A percentile compares a stretch with the other conserved stretches of the same genome.
phyloP scores from a whole-genome alignment of 1,140 invertebrate genomes.

The Adelges cooleyi region DNA sequence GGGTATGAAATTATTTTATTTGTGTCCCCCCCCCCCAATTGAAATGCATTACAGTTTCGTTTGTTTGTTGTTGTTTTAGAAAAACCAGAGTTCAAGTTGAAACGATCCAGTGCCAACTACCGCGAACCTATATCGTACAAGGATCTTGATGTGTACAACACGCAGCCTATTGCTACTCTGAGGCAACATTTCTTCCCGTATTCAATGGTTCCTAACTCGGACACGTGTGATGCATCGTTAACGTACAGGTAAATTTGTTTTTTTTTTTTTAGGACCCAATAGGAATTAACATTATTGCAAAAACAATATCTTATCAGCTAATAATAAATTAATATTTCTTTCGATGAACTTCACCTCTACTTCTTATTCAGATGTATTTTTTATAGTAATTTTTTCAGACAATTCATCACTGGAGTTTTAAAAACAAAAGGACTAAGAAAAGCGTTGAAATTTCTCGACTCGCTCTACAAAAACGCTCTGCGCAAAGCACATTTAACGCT shows the following conservation, averaged over 20 bases:
- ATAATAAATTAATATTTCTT: too few species aligned
- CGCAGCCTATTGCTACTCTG: constrained; percentile 30
- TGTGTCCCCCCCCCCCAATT: too few species aligned
- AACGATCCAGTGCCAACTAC: constrained; percentile 12
- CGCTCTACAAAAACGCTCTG: constrained; percentile 52
- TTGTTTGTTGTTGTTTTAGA: not conserved
- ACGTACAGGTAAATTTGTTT: constrained; percentile 8
- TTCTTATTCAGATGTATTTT: too few species aligned
- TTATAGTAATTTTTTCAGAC: constrained; percentile 41
- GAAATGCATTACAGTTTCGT: not conserved
- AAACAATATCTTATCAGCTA: too few species aligned
- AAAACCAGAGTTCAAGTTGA: constrained; percentile 3
- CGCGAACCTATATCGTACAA: constrained; percentile 22
- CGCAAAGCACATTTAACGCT: constrained; percentile 56
- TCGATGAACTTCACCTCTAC: not conserved
- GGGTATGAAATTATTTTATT: not conserved
- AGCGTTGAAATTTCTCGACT: constrained; percentile 59
- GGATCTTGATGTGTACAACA: constrained; percentile 31
- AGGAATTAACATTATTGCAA: not conserved
- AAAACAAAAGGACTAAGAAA: constrained; percentile 74
- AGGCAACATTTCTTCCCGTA: constrained; percentile 29
- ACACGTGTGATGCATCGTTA: constrained; percentile 8
- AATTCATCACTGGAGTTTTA: constrained; percentile 74
- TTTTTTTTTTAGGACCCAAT: constrained; percentile 11
- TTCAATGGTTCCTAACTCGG: not conserved